These are phyloP conservation scores for Ochropleura leucogaster DNA, from an alignment of 2,888 invertebrate genomes.

Conservation along the genomic window DNA sequence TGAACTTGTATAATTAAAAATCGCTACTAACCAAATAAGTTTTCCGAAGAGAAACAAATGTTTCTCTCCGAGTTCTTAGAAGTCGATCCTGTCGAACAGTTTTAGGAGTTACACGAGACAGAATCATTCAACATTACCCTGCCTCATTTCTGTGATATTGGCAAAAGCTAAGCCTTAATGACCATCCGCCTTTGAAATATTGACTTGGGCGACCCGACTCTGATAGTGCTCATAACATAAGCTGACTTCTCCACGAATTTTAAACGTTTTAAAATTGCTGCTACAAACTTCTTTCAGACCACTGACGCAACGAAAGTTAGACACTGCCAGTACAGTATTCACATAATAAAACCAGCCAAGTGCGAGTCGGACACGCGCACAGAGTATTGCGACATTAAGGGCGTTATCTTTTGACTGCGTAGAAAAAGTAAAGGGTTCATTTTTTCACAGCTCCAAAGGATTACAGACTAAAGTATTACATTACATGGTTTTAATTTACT, in stretches of 20 bases:
- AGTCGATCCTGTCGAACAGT: background rate
- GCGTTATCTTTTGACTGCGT: too few relatives aligned
- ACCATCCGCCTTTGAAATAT: background rate
- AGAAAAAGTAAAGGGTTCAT: too few relatives aligned
- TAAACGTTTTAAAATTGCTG: background rate
- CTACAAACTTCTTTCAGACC: background rate
- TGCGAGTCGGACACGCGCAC: too few relatives aligned
- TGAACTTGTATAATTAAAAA: conserved; percentile 9
- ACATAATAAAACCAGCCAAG: background rate
- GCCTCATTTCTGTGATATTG: background rate
- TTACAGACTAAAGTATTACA: too few relatives aligned
- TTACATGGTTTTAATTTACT: too few relatives aligned
- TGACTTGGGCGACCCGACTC: background rate
- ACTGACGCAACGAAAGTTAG: background rate
- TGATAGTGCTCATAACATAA: background rate
- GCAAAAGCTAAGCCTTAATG: background rate
- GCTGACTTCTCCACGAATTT: background rate
- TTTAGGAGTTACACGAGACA: background rate
- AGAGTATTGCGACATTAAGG: too few relatives aligned
- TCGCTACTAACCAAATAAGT: background rate
- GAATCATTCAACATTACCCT: background rate
- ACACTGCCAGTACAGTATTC: background rate
- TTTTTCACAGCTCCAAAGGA: too few relatives aligned
- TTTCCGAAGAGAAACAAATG: background rate
- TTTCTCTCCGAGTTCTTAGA: background rate